A percentile compares a stretch with the other conserved stretches of the same genome.
Conservation (phyloP, 2,113 vertebrate genomes). For the Anseranas semipalmata region DNA sequence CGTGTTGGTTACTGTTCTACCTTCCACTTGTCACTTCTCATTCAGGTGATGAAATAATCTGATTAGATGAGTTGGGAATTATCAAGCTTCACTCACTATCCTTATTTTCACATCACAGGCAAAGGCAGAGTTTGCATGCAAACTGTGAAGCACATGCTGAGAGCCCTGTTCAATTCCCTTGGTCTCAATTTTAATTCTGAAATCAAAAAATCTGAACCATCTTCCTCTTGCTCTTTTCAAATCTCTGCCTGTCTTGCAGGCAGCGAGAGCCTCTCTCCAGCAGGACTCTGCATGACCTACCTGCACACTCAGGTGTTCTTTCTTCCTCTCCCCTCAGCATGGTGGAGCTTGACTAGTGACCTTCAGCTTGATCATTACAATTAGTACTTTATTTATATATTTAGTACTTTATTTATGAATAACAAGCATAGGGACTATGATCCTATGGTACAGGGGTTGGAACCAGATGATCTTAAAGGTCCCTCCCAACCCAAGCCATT, state of each 20-base stretch:
- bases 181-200: background rate
- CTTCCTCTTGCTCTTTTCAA: background rate
- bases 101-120: background rate
- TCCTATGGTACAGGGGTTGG: too few relatives aligned
- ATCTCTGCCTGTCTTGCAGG: background rate
- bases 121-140: background rate
- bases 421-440: background rate
- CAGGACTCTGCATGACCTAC: background rate
- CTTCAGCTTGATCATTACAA: background rate
- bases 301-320: background rate
- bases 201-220: slow-evolving; percentile 33
- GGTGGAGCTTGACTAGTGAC: background rate
- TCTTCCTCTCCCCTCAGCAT: background rate
- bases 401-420: background rate
- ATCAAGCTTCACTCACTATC: background rate
- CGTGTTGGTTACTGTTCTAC: background rate
- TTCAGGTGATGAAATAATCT: slow-evolving; percentile 43
- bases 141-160: background rate
- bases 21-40: slow-evolving; percentile 15
- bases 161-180: background rate
- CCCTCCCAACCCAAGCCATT: too few relatives aligned
- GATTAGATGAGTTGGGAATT: slow-evolving; percentile 26
- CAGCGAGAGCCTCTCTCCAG: background rate
- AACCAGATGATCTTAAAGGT: too few relatives aligned
- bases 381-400: too few relatives aligned